phyloP scores from a whole-genome alignment of 2,113 vertebrate species.

The Hylia prasina region DNA sequence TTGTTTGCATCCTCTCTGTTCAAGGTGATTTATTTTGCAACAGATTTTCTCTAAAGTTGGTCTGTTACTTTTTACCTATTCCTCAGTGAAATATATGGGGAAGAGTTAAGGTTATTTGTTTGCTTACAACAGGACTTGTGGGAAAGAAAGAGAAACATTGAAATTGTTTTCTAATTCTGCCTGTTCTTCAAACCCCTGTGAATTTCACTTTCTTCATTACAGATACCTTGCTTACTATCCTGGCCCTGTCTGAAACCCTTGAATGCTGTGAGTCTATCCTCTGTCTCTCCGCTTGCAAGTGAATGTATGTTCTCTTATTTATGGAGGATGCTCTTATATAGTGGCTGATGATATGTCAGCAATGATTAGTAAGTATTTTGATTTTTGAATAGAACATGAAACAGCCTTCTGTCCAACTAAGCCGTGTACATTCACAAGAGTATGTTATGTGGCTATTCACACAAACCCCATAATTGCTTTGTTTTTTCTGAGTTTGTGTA shows the following conservation, averaged over 20 bases:
- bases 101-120: neutral
- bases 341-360: neutral
- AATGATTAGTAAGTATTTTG: neutral
- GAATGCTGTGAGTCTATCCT: neutral
- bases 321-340: neutral
- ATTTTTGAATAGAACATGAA: neutral
- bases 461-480: neutral
- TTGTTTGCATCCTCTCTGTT: neutral
- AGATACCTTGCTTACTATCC: neutral
- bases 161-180: neutral
- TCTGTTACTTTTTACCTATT: neutral
- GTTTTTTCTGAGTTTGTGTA: neutral
- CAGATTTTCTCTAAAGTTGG: neutral
- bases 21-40: neutral
- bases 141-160: neutral
- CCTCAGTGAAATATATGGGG: neutral
- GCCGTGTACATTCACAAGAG: neutral
- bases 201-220: neutral
- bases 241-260: neutral
- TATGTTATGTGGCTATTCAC: neutral
- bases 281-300: neutral
- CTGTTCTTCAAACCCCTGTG: rapidly evolving
- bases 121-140: neutral
- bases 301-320: neutral
- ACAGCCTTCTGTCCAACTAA: neutral